Percentiles rank a stretch among this genome's conserved stretches.
These are phyloP conservation scores for Yoshiicerus persimilis DNA, from an alignment of 1,140 invertebrate genomes.

Conservation along the genomic window DNA sequence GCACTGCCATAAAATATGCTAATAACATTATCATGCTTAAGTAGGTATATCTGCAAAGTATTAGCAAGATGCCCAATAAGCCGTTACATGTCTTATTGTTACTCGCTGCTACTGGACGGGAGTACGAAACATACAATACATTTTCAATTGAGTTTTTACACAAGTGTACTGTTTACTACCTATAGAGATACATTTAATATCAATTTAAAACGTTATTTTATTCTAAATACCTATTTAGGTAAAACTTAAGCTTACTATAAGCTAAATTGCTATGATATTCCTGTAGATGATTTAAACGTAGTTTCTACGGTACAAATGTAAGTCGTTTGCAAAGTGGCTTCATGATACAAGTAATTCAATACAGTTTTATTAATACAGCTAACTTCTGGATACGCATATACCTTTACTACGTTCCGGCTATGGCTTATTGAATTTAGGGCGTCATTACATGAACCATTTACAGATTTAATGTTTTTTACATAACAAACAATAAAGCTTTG, in stretches of 20 bases:
- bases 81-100: neutral
- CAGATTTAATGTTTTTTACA: slow-evolving; percentile 8
- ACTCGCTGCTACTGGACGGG: neutral
- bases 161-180: no score
- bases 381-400: no score
- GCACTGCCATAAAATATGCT: neutral
- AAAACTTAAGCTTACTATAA: neutral
- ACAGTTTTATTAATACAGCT: no score
- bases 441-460: slow-evolving; percentile 4
- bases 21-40: neutral
- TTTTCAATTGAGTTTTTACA: neutral
- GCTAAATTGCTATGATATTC: neutral
- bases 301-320: no score
- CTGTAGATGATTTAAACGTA: neutral
- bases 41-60: neutral
- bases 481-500: neutral
- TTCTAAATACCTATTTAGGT: neutral
- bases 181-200: no score
- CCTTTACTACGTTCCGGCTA: neutral
- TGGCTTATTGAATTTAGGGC: slow-evolving; percentile 16
- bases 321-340: no score
- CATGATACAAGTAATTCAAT: no score
- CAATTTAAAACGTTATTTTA: neutral
- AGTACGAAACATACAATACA: neutral
- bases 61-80: neutral